phyloP scores from a whole-genome alignment of 2,113 vertebrate species.

The Sylvilagus bachmani region DNA sequence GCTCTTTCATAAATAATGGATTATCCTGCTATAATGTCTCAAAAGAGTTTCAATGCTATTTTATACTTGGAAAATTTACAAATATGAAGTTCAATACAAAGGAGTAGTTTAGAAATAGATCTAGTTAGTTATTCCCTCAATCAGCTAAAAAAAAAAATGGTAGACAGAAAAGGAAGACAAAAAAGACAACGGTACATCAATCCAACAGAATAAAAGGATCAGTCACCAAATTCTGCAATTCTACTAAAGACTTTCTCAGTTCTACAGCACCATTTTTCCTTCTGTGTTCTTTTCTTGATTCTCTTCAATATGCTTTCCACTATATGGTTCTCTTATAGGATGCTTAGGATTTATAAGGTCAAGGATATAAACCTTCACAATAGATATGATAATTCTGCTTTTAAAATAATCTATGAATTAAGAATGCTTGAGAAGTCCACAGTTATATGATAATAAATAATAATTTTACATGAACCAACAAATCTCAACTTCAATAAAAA shows the following conservation, averaged over 20 bases:
- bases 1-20: not conserved
- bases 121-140: not conserved
- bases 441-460: not conserved
- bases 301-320: not conserved
- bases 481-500: slow-evolving; percentile 44
- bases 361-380: not conserved
- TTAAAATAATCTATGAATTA: slow-evolving; percentile 1
- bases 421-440: not conserved
- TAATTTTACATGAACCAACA: slow-evolving; percentile 17
- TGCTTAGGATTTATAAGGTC: not conserved
- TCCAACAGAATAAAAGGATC: not conserved
- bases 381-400: not conserved
- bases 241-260: not conserved
- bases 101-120: not conserved
- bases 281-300: not conserved
- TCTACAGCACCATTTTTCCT: not conserved
- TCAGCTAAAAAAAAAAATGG: not conserved
- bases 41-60: not conserved
- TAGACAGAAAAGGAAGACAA: not conserved
- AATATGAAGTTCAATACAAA: not conserved
- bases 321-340: not conserved
- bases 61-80: not conserved
- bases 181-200: not conserved
- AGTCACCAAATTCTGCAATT: not conserved
- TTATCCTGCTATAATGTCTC: not conserved